Evolutionary conservation across 2,797 vertebrate species (phyloP), one percentile per base, ranked within the genome.

Genomic region (Scleropages formosus): DNA sequence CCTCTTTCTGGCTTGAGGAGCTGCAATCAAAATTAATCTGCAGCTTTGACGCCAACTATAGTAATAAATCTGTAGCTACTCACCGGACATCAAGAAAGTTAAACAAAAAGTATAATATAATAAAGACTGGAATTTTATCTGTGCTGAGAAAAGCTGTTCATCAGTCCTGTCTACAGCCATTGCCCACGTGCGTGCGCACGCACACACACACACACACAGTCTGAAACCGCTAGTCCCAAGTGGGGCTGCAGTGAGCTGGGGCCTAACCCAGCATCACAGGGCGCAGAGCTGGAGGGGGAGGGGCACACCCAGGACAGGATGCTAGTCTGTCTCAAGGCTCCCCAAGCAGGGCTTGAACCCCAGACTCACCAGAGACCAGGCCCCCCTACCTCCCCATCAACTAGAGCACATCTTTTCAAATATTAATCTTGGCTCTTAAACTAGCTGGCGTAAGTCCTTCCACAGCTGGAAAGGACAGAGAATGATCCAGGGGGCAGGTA

Each of bases 401-500:
- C 18, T 24, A 56, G 22, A 18, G 75, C 59, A 20, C 64, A 61
- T 24, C 77, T 68, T 73, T 51, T 72, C 73, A 72, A 76, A 80
- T 77, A 76, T 84, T 78, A 73, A 78, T 72, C 60, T 73, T 62
- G 44, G 65, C 39, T 46, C 39, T 49, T n/a, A n/a, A 73, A 12
- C 20, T 15, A 31, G 70, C 64, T 63, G 61, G 12, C 72, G 13
- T 39, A 64, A 75, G 26, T 49, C 63, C 71, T 58, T 73, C 20
- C 12, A 73, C 47, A 72, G 26, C 46, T 73, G 70, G 73, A 73
- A 2, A 78, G 44, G 70, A 78, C 74, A 63, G 65, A 56, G 75
- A 72, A 67, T 78, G 77, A 83, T 79, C 64, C 82, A 84, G 79
- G 75, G 18, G 85, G 31, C 6, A 39, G 74, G 77, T 58, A 77